Base-by-base conservation (phyloP, 2,113 vertebrate species). In the Silurus glanis region DNA sequence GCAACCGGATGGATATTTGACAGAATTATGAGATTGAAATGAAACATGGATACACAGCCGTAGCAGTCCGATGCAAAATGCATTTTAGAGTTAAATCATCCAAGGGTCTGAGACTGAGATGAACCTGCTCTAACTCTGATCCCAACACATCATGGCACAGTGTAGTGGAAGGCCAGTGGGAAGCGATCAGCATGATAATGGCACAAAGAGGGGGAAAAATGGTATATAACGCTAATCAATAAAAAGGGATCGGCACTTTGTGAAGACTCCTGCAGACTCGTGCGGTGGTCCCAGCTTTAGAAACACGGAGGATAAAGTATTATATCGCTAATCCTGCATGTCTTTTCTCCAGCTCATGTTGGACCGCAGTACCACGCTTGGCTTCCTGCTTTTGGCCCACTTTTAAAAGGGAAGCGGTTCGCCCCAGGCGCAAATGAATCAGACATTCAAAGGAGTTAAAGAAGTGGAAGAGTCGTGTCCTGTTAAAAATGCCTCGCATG, bases 171-270 rank as follows among this genome's bases (percentile, higher is more conserved):
- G 85, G 78, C 69, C 37, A 78, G 69, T 58, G 37, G 78, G 61
- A 12, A 83, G 85, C 25, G 83, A 86, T 82, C 84, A 85, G 83
- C 61, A 12, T 79, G 82, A 89, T 87, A 37, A 74, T 89, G 58
- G 80, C 17, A 23, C 79, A 75, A 79, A 25, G 80, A 55, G 66
- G 69, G 76, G 72, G 88, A 85, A 72, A 83, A 86, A 87, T 82
- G 84, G 80, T 82, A 80, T 87, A 78, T 88, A 87, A 90, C 81
- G 74, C 59, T 45, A 45, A 88, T 88, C 88, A 71, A 89, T 89
- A 83, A 56, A 23, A 67, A 86, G 59, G 55, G 88, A 89, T 89
- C 89, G 83, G 87, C 88, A 88, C 58, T 88, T 89, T 72, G 79
- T 85, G 83, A 83, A 67, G 89, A 81, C 82, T 86, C 85, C 69